Evolutionary conservation across 2,888 invertebrate genomes (phyloP).

Genomic region (Saturnia pavonia): DNA sequence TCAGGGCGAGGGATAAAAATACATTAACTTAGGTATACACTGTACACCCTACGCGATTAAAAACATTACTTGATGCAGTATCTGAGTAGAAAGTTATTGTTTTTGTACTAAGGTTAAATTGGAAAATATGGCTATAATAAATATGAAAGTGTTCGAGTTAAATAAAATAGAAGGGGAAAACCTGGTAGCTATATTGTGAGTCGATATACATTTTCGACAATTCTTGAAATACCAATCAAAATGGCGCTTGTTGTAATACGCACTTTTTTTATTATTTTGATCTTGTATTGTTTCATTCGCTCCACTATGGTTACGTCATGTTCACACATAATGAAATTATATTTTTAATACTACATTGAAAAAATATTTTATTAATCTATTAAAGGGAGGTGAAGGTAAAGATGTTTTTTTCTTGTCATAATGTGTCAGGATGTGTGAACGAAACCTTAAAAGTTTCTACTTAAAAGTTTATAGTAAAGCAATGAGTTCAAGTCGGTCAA

Average conservation of each 20-base stretch:
- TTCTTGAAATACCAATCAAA: neutral
- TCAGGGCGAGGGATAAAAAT: too few species aligned
- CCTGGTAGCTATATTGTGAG: neutral
- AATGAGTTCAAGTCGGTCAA: neutral
- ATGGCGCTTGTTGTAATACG: neutral
- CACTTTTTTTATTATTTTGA: neutral
- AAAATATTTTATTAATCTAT: too few species aligned
- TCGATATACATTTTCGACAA: neutral
- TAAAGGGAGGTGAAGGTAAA: too few species aligned
- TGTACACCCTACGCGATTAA: too few species aligned
- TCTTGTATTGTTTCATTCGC: conserved; percentile 6
- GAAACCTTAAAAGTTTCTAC: neutral
- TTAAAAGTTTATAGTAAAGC: neutral
- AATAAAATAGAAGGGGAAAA: neutral
- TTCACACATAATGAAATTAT: neutral
- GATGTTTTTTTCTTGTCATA: neutral
- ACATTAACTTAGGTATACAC: too few species aligned
- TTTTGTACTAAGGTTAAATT: too few species aligned
- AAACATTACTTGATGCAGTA: too few species aligned
- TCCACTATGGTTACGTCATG: neutral
- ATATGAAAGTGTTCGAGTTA: neutral
- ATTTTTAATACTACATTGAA: neutral
- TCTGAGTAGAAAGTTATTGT: too few species aligned
- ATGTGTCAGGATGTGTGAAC: neutral
- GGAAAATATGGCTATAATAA: too few species aligned